Evolutionary conservation across 2,888 invertebrate species (phyloP), one percentile per base, ranked within the genome.

Genomic region (Caenorhabditis parvicauda): DNA sequence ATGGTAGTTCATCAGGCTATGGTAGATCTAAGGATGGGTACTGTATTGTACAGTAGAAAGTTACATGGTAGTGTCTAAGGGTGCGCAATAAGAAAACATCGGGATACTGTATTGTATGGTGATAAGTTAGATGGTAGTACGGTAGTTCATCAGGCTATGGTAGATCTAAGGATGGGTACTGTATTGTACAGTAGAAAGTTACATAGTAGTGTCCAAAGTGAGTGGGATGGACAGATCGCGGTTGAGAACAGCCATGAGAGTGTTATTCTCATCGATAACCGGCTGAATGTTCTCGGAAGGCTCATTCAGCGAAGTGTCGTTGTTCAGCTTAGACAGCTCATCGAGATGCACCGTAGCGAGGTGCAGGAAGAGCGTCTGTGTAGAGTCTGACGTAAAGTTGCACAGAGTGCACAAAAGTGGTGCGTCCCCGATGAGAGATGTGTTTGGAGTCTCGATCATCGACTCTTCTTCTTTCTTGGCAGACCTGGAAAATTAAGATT

Each of bases 371-470:
- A 63, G 55, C 1, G 57, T 17, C 7, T 63, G 58, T 9, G 63
- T 59, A 37, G 45, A 52, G 37, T 45, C 45, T 4, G 63, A 58
- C 52, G 52, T 48, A 43, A 59, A 63, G 6, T 51, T 17, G 58
- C 63, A 63, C 48, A 63, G 32, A 14, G 63, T 56, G 48, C 63
- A 63, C 28, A 54, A 48, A 19, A 63, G 53, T 3, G 63, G 54
- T 14, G 35, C 28, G 4, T 38, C 9, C 35, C 9, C 9, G 9
- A n/a, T 9, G 35, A 32, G 35, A 32, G 12, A n/a, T n/a, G n/a
- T n/a, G n/a, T n/a, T n/a, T n/a, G n/a, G n/a, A n/a, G n/a, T n/a
- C n/a, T n/a, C n/a, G n/a, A n/a, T n/a, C n/a, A n/a, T n/a, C n/a
- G n/a, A n/a, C n/a, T n/a, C n/a, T n/a, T n/a, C n/a, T n/a, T n/a